phyloP scores from a whole-genome alignment of 2,113 vertebrate genomes.

The Syngnathus floridae region DNA sequence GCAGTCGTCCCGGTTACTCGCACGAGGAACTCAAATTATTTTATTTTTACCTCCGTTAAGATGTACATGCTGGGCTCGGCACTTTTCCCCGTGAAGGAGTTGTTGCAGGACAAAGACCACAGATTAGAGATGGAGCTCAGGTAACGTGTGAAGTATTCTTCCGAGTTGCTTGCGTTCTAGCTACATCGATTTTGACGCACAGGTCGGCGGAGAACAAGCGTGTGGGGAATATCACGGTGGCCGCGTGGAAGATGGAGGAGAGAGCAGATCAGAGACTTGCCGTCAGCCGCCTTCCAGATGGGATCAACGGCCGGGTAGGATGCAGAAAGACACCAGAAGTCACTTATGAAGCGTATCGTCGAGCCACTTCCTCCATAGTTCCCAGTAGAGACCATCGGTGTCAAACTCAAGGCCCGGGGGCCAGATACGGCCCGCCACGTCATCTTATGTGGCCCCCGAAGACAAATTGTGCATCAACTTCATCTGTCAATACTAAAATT shows the following conservation, averaged over 20 bases:
- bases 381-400: not conserved
- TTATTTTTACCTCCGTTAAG: conserved; percentile 53
- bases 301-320: conserved; percentile 83
- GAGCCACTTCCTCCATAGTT: not conserved
- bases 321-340: not conserved
- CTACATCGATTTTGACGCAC: conserved; percentile 10
- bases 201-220: conserved; percentile 90
- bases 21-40: not conserved
- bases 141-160: conserved; percentile 56
- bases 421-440: no score
- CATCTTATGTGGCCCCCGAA: no score
- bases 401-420: no score
- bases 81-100: conserved; percentile 86
- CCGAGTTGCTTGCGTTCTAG: not conserved
- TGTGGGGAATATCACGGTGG: conserved; percentile 83
- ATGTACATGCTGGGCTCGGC: conserved; percentile 96
- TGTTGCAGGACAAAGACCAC: conserved; percentile 86
- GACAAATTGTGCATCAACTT: no score
- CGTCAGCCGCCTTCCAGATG: conserved; percentile 79
- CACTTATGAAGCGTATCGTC: not conserved
- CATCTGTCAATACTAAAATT: no score
- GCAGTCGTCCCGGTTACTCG: not conserved
- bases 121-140: conserved; percentile 84
- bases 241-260: conserved; percentile 95
- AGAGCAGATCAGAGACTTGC: conserved; percentile 79